phyloP scores from a whole-genome alignment of 2,113 vertebrate species.

The Pampusana beccarii region DNA sequence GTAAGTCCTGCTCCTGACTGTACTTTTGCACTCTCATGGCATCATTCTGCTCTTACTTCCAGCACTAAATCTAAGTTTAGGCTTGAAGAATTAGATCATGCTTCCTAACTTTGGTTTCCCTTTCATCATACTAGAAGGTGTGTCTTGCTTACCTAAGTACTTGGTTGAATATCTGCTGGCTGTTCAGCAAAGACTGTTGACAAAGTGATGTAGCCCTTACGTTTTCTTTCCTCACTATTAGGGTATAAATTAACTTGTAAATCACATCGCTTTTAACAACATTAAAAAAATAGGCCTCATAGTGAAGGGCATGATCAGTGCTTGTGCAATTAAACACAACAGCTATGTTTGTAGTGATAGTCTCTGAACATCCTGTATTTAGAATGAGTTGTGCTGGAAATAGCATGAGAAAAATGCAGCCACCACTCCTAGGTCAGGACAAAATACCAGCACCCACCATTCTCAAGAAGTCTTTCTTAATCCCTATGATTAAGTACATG shows the following conservation, averaged over 20 bases:
- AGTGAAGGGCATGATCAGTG: not conserved
- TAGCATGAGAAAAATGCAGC: conserved; percentile 22
- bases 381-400: conserved; percentile 12
- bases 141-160: not conserved
- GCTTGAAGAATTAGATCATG: not conserved
- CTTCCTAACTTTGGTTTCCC: conserved; percentile 21
- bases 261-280: not conserved
- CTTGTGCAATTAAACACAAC: not conserved
- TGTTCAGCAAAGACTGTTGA: not conserved
- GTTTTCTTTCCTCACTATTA: not conserved
- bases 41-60: conserved; percentile 20
- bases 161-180: not conserved
- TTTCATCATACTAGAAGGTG: conserved; percentile 18
- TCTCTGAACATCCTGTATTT: not conserved
- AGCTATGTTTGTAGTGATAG: not conserved
- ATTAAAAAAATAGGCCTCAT: not conserved
- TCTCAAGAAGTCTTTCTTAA: conserved; percentile 49
- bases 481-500: conserved; percentile 21
- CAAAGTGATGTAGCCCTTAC: not conserved
- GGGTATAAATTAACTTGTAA: conserved; percentile 28
- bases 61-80: conserved; percentile 18
- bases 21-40: not conserved
- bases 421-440: conserved; percentile 22
- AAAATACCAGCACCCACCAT: not conserved
- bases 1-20: not conserved